Conservation (phyloP, 2,888 invertebrate genomes). For the Zeuzera pyrina region DNA sequence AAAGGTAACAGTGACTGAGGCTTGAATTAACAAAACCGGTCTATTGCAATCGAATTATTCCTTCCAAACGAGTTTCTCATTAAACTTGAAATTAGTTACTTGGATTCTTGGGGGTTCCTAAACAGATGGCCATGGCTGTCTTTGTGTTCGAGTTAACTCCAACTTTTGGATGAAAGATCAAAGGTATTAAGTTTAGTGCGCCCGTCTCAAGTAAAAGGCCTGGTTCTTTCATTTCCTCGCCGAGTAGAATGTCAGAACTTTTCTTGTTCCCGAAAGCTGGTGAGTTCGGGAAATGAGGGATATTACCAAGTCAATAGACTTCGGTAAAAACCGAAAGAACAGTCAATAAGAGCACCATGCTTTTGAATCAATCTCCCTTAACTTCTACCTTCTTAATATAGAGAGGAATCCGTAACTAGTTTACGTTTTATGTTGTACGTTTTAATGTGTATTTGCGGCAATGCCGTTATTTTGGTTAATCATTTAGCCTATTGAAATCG, state of each 20-base stretch:
- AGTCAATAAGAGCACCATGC: conserved; percentile 56
- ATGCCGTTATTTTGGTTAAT: conserved; percentile 39
- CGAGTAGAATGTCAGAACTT: conserved; percentile 49
- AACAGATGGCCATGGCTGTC: conserved; percentile 54
- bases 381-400: conserved; percentile 38
- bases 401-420: conserved; percentile 37
- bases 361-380: conserved; percentile 48
- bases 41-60: conserved; percentile 55
- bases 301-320: conserved; percentile 67
- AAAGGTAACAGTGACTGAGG: too few species aligned
- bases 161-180: conserved; percentile 61
- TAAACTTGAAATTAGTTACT: conserved; percentile 61
- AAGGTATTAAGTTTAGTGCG: conserved; percentile 61
- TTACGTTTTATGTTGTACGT: conserved; percentile 19
- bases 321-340: conserved; percentile 48
- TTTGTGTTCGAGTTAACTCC: conserved; percentile 57
- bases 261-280: conserved; percentile 61
- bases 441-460: conserved; percentile 27
- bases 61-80: conserved; percentile 52
- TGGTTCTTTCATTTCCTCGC: conserved; percentile 53
- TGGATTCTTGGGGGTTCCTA: conserved; percentile 34
- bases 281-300: conserved; percentile 63
- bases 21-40: conserved; percentile 33
- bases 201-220: conserved; percentile 39
- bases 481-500: conserved; percentile 18